Conservation (phyloP, 2,113 vertebrate species). For the Bubo scandiacus region DNA sequence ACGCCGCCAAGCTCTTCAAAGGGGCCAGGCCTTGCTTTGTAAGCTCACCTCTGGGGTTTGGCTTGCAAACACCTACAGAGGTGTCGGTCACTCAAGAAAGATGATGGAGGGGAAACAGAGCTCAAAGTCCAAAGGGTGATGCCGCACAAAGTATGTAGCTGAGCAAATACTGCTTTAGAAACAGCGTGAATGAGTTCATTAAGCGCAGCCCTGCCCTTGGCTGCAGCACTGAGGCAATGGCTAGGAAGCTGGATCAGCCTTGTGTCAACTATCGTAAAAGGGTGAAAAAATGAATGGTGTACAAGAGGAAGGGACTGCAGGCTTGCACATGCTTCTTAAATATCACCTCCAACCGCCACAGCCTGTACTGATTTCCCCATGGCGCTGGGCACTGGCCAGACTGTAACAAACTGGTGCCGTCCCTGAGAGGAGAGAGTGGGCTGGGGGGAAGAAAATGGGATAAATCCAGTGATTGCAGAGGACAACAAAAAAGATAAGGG, state of each 20-base stretch:
- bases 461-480: neutral
- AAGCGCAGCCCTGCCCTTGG: neutral
- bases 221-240: neutral
- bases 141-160: neutral
- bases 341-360: neutral
- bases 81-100: neutral
- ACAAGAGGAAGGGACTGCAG: neutral
- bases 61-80: neutral
- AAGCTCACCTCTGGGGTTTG: neutral
- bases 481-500: neutral
- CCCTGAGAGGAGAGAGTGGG: neutral
- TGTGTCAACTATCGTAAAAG: neutral
- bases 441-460: neutral
- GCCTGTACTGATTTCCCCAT: neutral
- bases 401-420: accelerated
- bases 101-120: neutral
- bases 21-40: neutral
- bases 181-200: neutral
- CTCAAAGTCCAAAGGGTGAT: neutral
- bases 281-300: neutral
- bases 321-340: neutral
- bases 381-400: neutral
- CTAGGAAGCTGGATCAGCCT: neutral
- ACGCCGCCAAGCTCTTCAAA: neutral
- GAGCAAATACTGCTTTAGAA: neutral